Conservation (phyloP, 2,113 vertebrate species). For the Emydura subglobosa region DNA sequence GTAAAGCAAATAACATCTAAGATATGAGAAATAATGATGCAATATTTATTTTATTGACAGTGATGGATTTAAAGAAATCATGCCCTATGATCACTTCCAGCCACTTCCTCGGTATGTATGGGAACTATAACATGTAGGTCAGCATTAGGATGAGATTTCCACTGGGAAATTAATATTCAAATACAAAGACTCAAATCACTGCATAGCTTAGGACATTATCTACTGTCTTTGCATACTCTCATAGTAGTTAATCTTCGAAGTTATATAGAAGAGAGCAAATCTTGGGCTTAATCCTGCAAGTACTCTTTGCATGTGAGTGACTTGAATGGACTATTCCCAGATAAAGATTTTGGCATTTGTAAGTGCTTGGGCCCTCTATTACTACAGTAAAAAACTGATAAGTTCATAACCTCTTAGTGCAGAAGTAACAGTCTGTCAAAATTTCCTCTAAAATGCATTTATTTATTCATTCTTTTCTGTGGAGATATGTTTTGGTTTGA, state of each 20-base stretch:
- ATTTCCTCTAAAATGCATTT: not conserved
- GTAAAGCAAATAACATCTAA: not conserved
- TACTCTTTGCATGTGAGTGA: not conserved
- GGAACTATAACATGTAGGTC: not conserved
- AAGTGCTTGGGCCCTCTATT: not conserved
- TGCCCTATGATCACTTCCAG: slow-evolving; percentile 96
- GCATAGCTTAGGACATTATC: not conserved
- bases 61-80: slow-evolving; percentile 96
- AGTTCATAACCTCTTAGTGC: not conserved
- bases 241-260: not conserved
- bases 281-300: not conserved
- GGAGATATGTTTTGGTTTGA: not conserved
- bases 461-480: not conserved
- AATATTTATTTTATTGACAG: slow-evolving; percentile 79
- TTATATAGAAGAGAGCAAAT: not conserved
- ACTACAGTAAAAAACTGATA: not conserved
- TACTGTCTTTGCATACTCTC: not conserved
- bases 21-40: slow-evolving; percentile 37
- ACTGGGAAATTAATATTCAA: not conserved
- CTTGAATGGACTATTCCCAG: not conserved
- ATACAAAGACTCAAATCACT: not conserved
- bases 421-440: not conserved
- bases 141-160: not conserved
- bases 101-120: slow-evolving; percentile 92
- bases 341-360: not conserved